Evolutionary conservation across 2,797 vertebrate species (phyloP).

Genomic region (Distichodus sexfasciatus): DNA sequence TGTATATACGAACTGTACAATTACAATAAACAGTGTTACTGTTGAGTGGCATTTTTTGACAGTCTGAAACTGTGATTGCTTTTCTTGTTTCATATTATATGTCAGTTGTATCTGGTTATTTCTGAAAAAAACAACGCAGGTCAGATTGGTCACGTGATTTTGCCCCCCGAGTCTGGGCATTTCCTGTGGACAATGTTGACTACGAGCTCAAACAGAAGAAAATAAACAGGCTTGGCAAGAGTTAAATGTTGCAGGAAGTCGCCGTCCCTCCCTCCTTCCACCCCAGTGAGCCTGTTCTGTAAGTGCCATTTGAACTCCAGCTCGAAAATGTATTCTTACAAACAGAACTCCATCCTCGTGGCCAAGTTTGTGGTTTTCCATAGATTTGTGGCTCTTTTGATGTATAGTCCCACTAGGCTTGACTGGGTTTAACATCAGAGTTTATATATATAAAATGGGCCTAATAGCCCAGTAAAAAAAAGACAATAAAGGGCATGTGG

Average conservation of each 20-base stretch:
- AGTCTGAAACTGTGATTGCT: no score
- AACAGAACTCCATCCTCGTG: conserved; percentile 22
- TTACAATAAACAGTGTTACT: conserved; percentile 64
- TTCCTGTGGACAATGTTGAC: conserved; percentile 18
- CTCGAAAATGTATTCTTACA: conserved; percentile 8
- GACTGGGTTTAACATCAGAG: not conserved
- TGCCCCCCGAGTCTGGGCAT: not conserved
- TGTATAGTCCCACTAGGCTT: not conserved
- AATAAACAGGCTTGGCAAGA: conserved; percentile 45
- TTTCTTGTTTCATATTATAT: no score
- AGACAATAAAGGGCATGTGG: not conserved
- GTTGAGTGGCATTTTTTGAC: conserved; percentile 23
- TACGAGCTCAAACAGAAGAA: conserved; percentile 40
- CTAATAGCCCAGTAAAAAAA: not conserved
- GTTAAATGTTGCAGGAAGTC: conserved; percentile 36
- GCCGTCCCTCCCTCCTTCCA: conserved; percentile 11
- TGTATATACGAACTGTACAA: conserved; percentile 79
- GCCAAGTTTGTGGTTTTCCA: conserved; percentile 3
- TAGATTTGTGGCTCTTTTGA: not conserved
- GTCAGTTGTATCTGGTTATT: no score
- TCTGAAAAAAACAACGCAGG: no score
- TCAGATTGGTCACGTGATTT: not conserved
- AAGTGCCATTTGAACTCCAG: conserved; percentile 24
- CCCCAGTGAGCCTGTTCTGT: conserved; percentile 5
- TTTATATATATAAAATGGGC: not conserved